phyloP scores from a whole-genome alignment of 2,797 vertebrate species.

The Rhinoraja longicauda region DNA sequence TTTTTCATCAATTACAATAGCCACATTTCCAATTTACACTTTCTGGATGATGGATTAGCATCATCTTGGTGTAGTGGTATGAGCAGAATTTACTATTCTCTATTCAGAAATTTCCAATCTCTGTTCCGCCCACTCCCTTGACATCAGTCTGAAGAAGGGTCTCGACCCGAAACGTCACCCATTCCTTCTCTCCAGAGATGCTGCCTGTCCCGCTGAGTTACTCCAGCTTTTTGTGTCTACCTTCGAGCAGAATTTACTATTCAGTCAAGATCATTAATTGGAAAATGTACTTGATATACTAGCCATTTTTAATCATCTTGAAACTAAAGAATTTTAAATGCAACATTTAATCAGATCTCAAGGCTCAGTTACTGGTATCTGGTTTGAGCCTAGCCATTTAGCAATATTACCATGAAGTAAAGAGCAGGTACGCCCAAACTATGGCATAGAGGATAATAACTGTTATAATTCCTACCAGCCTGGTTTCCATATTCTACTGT shows the following conservation, averaged over 20 bases:
- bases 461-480: no score
- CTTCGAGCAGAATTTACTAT: neutral
- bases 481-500: no score
- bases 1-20: neutral
- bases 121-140: no score
- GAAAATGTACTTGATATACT: neutral
- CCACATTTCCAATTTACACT: neutral
- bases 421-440: neutral
- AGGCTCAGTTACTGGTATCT: neutral
- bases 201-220: no score
- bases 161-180: no score
- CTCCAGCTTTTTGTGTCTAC: no score
- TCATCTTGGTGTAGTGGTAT: neutral
- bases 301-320: neutral
- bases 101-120: no score
- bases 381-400: neutral
- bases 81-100: neutral
- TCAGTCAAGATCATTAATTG: neutral
- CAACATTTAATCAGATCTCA: neutral
- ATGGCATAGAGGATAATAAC: no score
- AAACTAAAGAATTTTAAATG: neutral
- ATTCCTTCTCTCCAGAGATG: no score
- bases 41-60: neutral
- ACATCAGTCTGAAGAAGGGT: no score
- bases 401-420: neutral